Conservation (phyloP, 2,888 invertebrate genomes). For the Orthosia cruda region DNA sequence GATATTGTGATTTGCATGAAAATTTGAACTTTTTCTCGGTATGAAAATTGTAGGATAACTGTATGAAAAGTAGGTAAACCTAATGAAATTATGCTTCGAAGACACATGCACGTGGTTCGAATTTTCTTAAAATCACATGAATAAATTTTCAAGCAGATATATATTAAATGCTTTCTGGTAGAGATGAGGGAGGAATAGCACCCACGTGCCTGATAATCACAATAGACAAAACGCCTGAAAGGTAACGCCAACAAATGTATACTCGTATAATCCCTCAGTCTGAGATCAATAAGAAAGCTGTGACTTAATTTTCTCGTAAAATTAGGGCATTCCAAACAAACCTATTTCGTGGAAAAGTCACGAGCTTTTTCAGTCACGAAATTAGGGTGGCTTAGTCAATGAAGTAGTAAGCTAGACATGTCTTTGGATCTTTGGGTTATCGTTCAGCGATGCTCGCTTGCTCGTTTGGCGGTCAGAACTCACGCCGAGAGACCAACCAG, state of each 20-base stretch:
- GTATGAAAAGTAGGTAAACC: background rate
- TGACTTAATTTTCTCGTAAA: background rate
- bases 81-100: background rate
- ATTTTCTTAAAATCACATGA: background rate
- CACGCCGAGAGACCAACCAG: too few species aligned
- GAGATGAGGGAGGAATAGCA: background rate
- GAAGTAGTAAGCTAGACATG: background rate
- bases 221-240: constrained; percentile 12
- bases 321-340: constrained; percentile 1
- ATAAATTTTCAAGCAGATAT: background rate
- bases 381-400: background rate
- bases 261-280: background rate
- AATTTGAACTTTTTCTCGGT: background rate
- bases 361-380: background rate
- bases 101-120: background rate
- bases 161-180: background rate
- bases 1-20: background rate
- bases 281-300: background rate
- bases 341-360: background rate
- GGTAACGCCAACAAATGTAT: background rate
- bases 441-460: too few species aligned
- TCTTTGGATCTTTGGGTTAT: too few species aligned
- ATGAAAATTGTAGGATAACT: too few species aligned
- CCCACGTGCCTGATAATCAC: background rate
- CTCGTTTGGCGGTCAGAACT: too few species aligned